Evolutionary conservation across 2,113 vertebrate species (phyloP).

Genomic region (Cephalopterus ornatus): DNA sequence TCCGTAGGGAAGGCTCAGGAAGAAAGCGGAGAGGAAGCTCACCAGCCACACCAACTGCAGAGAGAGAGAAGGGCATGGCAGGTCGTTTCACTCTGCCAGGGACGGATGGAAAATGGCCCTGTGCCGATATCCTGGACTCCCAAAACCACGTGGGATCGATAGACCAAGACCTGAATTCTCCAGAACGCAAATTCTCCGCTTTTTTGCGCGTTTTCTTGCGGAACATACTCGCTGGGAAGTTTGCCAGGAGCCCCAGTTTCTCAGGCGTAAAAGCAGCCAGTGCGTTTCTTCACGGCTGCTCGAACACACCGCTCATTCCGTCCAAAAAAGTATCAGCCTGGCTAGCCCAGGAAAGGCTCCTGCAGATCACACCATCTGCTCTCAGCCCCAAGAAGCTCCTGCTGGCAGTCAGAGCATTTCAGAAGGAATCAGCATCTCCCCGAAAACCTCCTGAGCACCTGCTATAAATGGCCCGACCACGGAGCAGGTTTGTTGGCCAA

Average conservation of each 20-base stretch:
- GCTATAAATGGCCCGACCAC: neutral
- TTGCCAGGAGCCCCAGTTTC: neutral
- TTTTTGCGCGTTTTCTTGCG: neutral
- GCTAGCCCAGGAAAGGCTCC: neutral
- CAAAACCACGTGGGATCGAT: neutral
- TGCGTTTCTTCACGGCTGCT: neutral
- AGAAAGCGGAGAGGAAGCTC: slow-evolving; percentile 90
- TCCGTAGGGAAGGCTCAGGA: slow-evolving; percentile 90
- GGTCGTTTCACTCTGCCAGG: neutral
- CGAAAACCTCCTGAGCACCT: neutral
- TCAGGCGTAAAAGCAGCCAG: neutral
- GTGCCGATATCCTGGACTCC: neutral
- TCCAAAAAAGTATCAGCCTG: neutral
- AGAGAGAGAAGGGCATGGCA: neutral
- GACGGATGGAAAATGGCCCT: neutral
- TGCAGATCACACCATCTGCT: neutral
- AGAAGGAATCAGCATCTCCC: neutral
- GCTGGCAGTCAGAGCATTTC: neutral
- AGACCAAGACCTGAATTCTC: neutral
- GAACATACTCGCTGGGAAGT: neutral
- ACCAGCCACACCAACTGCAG: slow-evolving; percentile 89
- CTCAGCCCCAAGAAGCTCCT: neutral
- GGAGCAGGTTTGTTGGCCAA: neutral
- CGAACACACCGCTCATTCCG: fast-evolving
- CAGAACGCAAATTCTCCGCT: neutral